These are phyloP conservation scores for Steromphala cineraria DNA, from an alignment of 2,888 invertebrate species.

Conservation along the genomic window DNA sequence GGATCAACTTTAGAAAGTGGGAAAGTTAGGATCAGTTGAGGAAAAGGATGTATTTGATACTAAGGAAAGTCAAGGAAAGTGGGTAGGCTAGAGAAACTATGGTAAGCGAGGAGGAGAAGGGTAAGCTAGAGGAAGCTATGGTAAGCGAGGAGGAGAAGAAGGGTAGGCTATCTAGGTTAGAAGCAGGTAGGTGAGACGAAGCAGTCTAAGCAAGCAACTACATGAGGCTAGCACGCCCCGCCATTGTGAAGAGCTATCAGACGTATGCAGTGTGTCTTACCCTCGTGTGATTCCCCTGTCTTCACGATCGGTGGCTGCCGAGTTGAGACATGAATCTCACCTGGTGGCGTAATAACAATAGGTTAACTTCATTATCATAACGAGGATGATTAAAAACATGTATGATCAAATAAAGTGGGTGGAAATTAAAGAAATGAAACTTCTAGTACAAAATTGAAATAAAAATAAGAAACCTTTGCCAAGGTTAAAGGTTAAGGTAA, in stretches of 20 bases:
- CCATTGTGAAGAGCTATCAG: conserved; percentile 19
- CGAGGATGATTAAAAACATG: too few species aligned
- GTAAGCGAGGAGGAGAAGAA: too few species aligned
- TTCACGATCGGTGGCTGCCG: background rate
- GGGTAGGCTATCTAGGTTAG: too few species aligned
- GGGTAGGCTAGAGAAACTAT: background rate
- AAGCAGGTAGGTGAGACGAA: background rate
- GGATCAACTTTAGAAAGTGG: background rate
- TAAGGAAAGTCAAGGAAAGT: background rate
- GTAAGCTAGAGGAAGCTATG: background rate
- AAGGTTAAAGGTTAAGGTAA: too few species aligned
- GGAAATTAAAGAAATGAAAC: too few species aligned
- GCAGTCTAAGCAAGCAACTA: conserved; percentile 13
- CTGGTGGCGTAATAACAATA: background rate
- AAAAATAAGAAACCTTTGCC: too few species aligned
- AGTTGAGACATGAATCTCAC: background rate
- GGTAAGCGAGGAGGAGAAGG: background rate
- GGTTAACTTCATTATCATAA: too few species aligned
- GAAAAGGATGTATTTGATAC: background rate
- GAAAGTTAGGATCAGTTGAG: too few species aligned
- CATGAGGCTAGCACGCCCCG: conserved; percentile 1
- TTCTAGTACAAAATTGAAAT: too few species aligned
- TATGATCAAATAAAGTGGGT: too few species aligned
- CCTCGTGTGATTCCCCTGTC: background rate
- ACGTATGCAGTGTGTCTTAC: conserved; percentile 22